Evolutionary conservation across 2,888 invertebrate genomes (phyloP).

Genomic region (Platycnemis pennipes): DNA sequence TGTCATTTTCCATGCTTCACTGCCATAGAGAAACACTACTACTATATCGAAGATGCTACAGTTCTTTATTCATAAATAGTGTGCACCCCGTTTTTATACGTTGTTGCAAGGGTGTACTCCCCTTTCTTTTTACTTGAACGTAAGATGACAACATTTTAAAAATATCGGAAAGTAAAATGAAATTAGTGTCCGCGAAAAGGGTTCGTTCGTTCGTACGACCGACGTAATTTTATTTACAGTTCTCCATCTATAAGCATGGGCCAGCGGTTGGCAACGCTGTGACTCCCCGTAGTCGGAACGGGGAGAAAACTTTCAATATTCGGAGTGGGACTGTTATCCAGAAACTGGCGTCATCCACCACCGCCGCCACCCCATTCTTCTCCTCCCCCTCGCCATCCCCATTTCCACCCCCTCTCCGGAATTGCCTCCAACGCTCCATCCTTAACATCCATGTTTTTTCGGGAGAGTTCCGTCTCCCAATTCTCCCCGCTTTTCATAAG

Average conservation of each 20-base stretch:
- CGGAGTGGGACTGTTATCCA: slow-evolving; percentile 4
- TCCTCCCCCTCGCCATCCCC: background rate
- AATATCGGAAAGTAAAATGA: too few species aligned
- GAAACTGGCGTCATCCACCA: slow-evolving; percentile 18
- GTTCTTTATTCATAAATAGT: too few species aligned
- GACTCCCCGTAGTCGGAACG: background rate
- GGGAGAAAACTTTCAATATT: slow-evolving; percentile 25
- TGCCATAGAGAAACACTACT: too few species aligned
- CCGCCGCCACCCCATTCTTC: background rate
- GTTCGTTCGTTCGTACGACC: too few species aligned
- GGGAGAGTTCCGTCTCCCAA: background rate
- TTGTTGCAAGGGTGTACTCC: too few species aligned
- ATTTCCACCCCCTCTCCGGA: background rate
- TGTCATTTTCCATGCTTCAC: too few species aligned
- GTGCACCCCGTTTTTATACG: too few species aligned
- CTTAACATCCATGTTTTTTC: background rate
- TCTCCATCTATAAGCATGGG: background rate
- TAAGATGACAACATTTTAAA: too few species aligned
- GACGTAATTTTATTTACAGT: too few species aligned
- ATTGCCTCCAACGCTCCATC: slow-evolving; percentile 23
- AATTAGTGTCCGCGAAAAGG: too few species aligned
- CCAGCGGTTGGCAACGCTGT: background rate
- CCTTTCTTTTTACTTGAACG: too few species aligned
- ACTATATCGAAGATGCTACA: too few species aligned
- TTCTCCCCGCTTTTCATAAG: background rate